Evolutionary conservation across 2,113 vertebrate species (phyloP), one percentile per base, ranked within the genome.

Genomic region (Tenebrosternarchus preto): DNA sequence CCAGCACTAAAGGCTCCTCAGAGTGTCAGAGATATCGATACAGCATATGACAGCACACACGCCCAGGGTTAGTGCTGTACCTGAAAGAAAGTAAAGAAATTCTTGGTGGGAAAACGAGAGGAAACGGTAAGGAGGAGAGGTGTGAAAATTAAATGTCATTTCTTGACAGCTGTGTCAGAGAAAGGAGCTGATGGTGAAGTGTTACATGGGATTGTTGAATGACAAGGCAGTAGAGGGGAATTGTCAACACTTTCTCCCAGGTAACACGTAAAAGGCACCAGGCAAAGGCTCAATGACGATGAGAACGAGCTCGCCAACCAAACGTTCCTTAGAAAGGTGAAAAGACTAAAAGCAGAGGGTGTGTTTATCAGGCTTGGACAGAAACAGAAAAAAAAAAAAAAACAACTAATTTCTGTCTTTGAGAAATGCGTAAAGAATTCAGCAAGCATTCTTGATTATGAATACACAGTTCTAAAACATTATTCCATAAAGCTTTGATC

Each of bases 141-240:
- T 89, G 89, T 88, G 89, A 88, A 93, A 92, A 92, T 92, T 86
- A 91, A 91, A 92, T 90, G 91, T 91, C 89, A 91, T 90, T 88
- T 90, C 86, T 89, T 90, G 91, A 93, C 91, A 91, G 91, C 82
- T 80, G 85, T 86, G 89, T 91, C 84, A 87, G 88, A 91, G 90
- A 91, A 91, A 90, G 90, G 90, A 89, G 88, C 85, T 88, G 90
- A 87, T 88, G 86, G 86, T 92, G 89, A 92, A 89, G 89, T 93
- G 90, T 91, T 90, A 93, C 90, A 91, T 85, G 87, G 76, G 83
- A 90, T 91, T 89, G 87, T 90, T 91, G 87, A 76, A 88, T 91
- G 93, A 93, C 90, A 91, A 91, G 89, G 84, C 86, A 89, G 86
- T 82, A 87, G 88, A 89, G 88, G 88, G 88, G 88, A 89, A 90